phyloP scores from a whole-genome alignment of 1,140 invertebrate genomes.

The Radopholus similis region DNA sequence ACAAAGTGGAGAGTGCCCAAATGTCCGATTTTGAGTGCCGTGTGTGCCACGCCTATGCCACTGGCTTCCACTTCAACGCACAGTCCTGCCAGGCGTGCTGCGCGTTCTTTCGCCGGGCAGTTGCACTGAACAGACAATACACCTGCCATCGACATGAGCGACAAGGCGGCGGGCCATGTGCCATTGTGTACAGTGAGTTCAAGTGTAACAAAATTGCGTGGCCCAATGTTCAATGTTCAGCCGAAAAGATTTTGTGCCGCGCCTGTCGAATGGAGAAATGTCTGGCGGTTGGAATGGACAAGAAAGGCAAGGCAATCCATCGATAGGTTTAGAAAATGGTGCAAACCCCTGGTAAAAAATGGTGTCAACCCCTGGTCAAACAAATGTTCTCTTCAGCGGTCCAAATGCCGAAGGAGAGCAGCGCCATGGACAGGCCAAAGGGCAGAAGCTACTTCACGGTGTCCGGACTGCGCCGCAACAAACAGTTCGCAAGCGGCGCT shows the following conservation, averaged over 20 bases:
- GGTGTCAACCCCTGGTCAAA: background rate
- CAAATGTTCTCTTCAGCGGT: constrained; percentile 41
- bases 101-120: constrained; percentile 43
- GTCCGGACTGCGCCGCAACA: constrained; percentile 51
- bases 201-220: background rate
- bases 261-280: constrained; percentile 43
- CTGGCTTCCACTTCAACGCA: constrained; percentile 45
- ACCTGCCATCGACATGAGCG: constrained; percentile 14
- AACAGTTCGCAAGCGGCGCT: constrained; percentile 38
- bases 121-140: constrained; percentile 27
- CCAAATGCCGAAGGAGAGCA: constrained; percentile 28
- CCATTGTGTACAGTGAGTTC: constrained; percentile 34
- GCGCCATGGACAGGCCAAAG: constrained; percentile 1
- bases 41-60: constrained; percentile 43
- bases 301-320: constrained; percentile 19
- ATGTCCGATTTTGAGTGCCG: constrained; percentile 29
- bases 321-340: background rate
- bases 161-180: background rate
- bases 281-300: constrained; percentile 38
- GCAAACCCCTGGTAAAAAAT: background rate
- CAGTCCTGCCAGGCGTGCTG: constrained; percentile 43
- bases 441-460: constrained; percentile 48
- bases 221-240: constrained; percentile 15
- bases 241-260: constrained; percentile 35
- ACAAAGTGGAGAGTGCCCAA: too few species aligned